Percentiles rank a stretch among this genome's conserved stretches.
Conservation (phyloP, 23 tunicate genomes). For the Phallusia fumigata region DNA sequence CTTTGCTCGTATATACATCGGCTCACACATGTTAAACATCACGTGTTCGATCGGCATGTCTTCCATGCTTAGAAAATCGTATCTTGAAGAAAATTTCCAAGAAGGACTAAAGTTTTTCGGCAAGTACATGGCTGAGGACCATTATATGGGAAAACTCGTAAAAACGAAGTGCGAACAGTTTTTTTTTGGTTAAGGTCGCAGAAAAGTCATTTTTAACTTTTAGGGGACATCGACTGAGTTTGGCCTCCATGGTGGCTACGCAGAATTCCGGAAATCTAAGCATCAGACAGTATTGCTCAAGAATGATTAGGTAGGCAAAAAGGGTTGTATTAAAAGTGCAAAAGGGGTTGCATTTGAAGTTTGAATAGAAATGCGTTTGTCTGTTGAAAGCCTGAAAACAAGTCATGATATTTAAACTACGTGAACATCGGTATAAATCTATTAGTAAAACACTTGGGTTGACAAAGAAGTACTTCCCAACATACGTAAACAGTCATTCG, state of each 20-base stretch:
- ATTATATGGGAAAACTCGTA: background rate
- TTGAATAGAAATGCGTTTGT: no score
- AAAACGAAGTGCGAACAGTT: background rate
- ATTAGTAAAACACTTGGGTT: no score
- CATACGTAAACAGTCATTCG: no score
- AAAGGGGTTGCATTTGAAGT: no score
- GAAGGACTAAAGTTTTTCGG: background rate
- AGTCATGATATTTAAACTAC: no score
- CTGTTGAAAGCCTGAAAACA: no score
- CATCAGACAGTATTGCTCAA: background rate
- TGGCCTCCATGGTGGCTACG: background rate
- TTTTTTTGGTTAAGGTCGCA: background rate
- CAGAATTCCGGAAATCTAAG: background rate
- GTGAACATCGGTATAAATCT: no score
- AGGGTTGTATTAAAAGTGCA: no score
- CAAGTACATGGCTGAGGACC: background rate
- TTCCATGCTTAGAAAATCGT: background rate
- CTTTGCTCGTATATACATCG: conserved; percentile 5
- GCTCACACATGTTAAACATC: background rate
- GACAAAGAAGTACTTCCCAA: no score
- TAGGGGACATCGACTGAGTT: background rate
- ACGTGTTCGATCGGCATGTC: background rate
- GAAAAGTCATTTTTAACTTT: background rate
- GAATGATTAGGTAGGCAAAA: background rate
- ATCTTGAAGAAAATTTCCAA: background rate